A percentile compares a stretch with the other conserved stretches of the same genome.
Conservation (phyloP, 2,888 invertebrate genomes). For the Dilophus febrilis region DNA sequence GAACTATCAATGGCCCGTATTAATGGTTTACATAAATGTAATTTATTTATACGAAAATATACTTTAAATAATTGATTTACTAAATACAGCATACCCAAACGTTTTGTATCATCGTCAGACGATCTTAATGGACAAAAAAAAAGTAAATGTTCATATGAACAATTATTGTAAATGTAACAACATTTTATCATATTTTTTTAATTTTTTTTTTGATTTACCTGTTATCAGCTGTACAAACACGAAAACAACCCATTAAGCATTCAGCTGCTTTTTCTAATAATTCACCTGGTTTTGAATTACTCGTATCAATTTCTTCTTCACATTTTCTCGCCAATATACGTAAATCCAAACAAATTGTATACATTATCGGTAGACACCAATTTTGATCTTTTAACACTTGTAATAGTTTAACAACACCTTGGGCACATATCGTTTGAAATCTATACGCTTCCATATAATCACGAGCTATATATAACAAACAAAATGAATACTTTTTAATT, state of each 20-base stretch:
- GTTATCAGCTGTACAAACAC: slow-evolving; percentile 90
- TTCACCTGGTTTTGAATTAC: slow-evolving; percentile 33
- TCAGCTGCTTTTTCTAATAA: slow-evolving; percentile 83
- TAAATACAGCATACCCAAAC: slow-evolving; percentile 87
- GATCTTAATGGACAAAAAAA: too few species aligned
- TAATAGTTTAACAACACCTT: slow-evolving; percentile 62
- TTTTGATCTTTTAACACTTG: slow-evolving; percentile 86
- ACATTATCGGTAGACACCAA: slow-evolving; percentile 93
- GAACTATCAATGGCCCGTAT: slow-evolving; percentile 93
- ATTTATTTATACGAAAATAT: slow-evolving; percentile 81
- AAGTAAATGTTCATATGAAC: slow-evolving; percentile 7
- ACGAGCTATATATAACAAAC: slow-evolving; percentile 15
- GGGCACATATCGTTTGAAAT: slow-evolving; percentile 60
- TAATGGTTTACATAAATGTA: slow-evolving; percentile 82
- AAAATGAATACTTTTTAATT: not conserved
- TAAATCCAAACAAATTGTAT: slow-evolving; percentile 74
- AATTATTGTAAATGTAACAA: not conserved
- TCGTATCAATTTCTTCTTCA: slow-evolving; percentile 38
- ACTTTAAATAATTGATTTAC: slow-evolving; percentile 93
- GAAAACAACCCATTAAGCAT: slow-evolving; percentile 78
- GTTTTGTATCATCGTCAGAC: slow-evolving; percentile 79
- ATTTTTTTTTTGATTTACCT: slow-evolving; percentile 28
- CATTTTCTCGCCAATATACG: slow-evolving; percentile 68
- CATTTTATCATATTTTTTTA: not conserved
- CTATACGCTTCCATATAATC: slow-evolving; percentile 55